Base-by-base conservation (phyloP, 2,113 vertebrate species). In the Ibidorhyncha struthersii region DNA sequence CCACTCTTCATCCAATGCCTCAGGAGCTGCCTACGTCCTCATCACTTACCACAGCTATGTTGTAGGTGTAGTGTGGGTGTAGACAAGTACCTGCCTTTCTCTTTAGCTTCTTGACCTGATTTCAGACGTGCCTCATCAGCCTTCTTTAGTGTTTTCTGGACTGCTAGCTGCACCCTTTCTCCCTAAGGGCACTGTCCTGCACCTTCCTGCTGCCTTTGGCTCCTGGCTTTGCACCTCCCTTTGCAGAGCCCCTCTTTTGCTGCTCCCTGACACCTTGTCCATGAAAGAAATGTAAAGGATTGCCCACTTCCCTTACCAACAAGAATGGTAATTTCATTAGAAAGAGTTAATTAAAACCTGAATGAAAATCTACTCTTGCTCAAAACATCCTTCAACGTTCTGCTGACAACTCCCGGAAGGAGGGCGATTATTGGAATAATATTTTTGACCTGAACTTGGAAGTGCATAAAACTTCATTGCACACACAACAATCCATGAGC, bases 1-100 rank as follows among this genome's bases (percentile, higher is more conserved):
- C 10, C 14, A 45, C 20, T 3, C 21, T 69, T 43, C 23, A 13
- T 22, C 20, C 8, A 43, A 0, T 1, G 1, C 3, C 52, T 25
- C 29, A 25, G 38, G 30, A 59, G 1, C 22, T 25, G 19, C n/a
- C 15, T 36, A 34, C 29, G 23, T n/a, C 30, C 56, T 38, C 8
- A 13, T 26, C 26, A 23, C 6, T 66, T 36, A 18, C 47, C 40
- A 38, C 62, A 69, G 36, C 36, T 50, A 2, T 38, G 41, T 12
- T 22, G 20, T 6, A 40, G 14, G 5, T 50, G 2, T 38, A 41
- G 9, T 22, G 23, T 4, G n/a, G 12, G 6, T 18, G 12, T 22
- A 36, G 27, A 5, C 25, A 85, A 19, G n/a, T n/a, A 6, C 19
- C 16, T 65, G 3, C 30, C 4, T 56, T 52, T 71, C 29, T 45